Evolutionary conservation across 2,113 vertebrate genomes (phyloP).

Genomic region (Xenotilapia flavipinnis): DNA sequence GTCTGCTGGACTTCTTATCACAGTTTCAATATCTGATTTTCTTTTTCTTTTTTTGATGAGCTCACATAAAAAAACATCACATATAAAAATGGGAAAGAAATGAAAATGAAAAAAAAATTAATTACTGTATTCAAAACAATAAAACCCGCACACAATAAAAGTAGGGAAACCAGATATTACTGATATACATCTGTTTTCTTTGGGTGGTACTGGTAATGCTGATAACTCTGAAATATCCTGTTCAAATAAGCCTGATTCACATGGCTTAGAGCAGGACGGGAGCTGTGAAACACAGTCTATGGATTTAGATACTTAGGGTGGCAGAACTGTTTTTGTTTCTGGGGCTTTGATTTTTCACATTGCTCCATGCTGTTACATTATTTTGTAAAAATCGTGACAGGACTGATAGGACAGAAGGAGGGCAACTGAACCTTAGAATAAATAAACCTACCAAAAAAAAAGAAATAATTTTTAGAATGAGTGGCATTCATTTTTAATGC

Average conservation of each 20-base stretch:
- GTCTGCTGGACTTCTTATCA: not conserved
- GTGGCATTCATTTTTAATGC: not conserved
- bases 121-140: not conserved
- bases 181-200: not conserved
- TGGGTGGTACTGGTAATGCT: not conserved
- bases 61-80: not conserved
- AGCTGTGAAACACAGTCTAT: not conserved
- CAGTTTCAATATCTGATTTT: not conserved
- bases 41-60: not conserved
- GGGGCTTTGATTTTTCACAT: not conserved
- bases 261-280: not conserved
- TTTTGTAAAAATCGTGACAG: not conserved
- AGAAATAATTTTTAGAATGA: not conserved
- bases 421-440: not conserved
- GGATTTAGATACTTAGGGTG: not conserved
- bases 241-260: not conserved
- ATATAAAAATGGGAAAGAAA: not conserved
- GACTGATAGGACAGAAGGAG: not conserved
- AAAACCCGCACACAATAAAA: not conserved
- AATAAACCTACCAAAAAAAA: not conserved
- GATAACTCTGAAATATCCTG: not conserved
- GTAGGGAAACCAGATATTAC: not conserved
- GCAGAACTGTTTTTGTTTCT: not conserved
- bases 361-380: not conserved
- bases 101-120: not conserved